phyloP scores from a whole-genome alignment of 2,113 vertebrate genomes.

The Deroptyus accipitrinus region DNA sequence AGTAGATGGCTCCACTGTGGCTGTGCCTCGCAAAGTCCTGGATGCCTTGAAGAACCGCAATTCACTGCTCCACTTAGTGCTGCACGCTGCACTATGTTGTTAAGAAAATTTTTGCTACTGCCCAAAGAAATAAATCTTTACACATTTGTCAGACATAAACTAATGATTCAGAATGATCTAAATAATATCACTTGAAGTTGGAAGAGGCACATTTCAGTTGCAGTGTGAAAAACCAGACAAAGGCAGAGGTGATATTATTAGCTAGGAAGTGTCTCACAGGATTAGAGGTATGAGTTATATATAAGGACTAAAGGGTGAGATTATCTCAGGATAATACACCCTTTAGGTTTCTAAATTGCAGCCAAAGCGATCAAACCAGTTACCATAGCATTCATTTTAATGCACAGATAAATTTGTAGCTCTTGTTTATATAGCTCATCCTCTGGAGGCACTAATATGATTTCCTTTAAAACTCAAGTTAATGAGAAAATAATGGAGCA shows the following conservation, averaged over 20 bases:
- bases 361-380: constrained; percentile 60
- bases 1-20: neutral
- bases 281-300: constrained; percentile 46
- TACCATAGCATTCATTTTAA: constrained; percentile 67
- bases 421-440: constrained; percentile 62
- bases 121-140: neutral
- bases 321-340: constrained; percentile 53
- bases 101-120: neutral
- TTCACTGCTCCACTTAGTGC: neutral
- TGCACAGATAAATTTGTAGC: constrained; percentile 50
- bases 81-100: rapidly evolving
- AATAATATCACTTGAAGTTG: neutral
- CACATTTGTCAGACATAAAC: neutral
- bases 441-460: constrained; percentile 60
- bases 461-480: constrained; percentile 68
- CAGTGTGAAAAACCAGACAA: neutral
- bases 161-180: neutral
- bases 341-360: constrained; percentile 58
- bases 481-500: constrained; percentile 71
- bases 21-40: neutral
- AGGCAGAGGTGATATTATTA: constrained; percentile 21
- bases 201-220: neutral
- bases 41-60: neutral
- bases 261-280: constrained; percentile 20
- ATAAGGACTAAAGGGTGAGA: constrained; percentile 29